Conservation (phyloP, 2,797 vertebrate genomes). For the Loris lydekkerianus region DNA sequence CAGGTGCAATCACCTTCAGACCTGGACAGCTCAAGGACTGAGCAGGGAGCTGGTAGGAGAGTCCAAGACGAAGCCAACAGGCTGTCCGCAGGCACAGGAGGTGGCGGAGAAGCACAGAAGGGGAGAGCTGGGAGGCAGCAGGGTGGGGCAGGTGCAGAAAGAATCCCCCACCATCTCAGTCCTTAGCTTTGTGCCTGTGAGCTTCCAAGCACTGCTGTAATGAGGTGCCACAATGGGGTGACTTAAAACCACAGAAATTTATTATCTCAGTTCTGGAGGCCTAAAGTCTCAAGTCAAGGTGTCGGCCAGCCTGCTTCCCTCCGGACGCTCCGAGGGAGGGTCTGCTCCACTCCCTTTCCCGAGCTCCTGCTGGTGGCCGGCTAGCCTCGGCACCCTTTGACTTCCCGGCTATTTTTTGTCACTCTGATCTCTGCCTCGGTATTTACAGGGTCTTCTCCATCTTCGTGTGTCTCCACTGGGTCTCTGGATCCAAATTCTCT, state of each 20-base stretch:
- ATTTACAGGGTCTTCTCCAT: not conserved
- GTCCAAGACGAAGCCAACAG: rapidly evolving
- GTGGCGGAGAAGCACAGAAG: not conserved
- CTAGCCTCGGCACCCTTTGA: too few species aligned
- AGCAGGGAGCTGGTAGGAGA: rapidly evolving
- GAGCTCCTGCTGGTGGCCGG: not conserved
- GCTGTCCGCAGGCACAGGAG: rapidly evolving
- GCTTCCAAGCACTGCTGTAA: rapidly evolving
- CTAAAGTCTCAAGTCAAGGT: not conserved
- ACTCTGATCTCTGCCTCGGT: not conserved
- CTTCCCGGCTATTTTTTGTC: too few species aligned
- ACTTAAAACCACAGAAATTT: not conserved
- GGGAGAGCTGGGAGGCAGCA: too few species aligned
- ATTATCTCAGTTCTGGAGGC: not conserved
- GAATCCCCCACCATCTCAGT: too few species aligned
- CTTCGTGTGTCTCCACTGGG: not conserved
- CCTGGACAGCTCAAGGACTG: not conserved
- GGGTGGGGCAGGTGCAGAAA: not conserved
- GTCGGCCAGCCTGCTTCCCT: too few species aligned
- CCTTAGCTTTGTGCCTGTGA: not conserved
- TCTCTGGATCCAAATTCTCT: not conserved
- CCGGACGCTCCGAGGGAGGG: not conserved
- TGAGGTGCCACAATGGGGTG: not conserved
- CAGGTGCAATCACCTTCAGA: conserved; percentile 27
- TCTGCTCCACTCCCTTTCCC: not conserved